Evolutionary conservation across 2,797 vertebrate genomes (phyloP).

Genomic region (Chaenodraco wilsoni): DNA sequence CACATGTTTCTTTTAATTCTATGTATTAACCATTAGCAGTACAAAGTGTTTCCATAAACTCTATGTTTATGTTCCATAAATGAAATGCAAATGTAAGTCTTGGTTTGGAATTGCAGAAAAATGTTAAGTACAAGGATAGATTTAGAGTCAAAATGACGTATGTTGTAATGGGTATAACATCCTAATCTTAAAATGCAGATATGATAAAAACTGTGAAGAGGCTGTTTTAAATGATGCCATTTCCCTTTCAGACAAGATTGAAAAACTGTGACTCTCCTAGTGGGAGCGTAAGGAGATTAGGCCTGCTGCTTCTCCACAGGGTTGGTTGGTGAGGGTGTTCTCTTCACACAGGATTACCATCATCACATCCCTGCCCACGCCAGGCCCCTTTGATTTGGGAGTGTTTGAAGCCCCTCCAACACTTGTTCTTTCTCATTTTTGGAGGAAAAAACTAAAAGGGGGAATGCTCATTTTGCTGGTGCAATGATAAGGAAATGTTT

Average conservation of each 20-base stretch:
- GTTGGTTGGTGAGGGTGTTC: constrained; percentile 50
- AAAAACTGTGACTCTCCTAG: constrained; percentile 11
- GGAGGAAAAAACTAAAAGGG: not conserved
- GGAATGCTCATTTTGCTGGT: constrained; percentile 30
- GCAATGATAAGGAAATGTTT: constrained; percentile 40
- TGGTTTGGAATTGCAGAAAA: too few species aligned
- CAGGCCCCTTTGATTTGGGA: constrained; percentile 55
- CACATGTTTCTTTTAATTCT: too few species aligned
- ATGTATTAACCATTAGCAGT: too few species aligned
- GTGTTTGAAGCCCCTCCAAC: constrained; percentile 59
- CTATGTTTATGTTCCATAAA: too few species aligned
- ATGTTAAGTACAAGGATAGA: too few species aligned
- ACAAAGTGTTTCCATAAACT: too few species aligned
- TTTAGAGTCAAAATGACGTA: not conserved
- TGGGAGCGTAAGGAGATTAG: constrained; percentile 42
- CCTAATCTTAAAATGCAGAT: constrained; percentile 28
- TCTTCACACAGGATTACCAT: constrained; percentile 69
- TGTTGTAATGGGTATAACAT: not conserved
- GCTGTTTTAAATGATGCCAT: constrained; percentile 15
- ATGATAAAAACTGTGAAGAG: constrained; percentile 8
- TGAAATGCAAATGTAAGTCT: too few species aligned
- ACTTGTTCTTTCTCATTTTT: constrained; percentile 11
- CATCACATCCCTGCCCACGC: constrained; percentile 56
- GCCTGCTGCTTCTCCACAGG: constrained; percentile 30
- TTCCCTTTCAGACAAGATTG: constrained; percentile 23